These are phyloP conservation scores for Ia io DNA, from an alignment of 2,113 vertebrate genomes.

Conservation along the genomic window DNA sequence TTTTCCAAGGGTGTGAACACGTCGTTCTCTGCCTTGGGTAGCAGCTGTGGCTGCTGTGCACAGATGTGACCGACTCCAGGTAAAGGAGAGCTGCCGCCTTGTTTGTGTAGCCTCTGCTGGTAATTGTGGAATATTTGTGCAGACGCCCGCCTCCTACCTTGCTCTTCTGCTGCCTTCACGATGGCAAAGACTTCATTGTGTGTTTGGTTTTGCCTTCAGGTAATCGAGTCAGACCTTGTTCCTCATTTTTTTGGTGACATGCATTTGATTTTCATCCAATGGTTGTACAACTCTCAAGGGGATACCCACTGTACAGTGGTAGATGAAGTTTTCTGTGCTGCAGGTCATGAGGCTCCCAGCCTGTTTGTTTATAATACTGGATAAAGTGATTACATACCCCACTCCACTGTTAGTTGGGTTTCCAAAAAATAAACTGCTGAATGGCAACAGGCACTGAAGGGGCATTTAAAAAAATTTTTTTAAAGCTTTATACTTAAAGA, in stretches of 20 bases:
- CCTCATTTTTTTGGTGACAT: conserved; percentile 42
- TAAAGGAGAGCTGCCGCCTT: conserved; percentile 33
- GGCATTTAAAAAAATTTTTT: not conserved
- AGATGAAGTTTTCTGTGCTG: not conserved
- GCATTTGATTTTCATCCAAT: conserved; percentile 53
- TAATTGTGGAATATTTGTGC: not conserved
- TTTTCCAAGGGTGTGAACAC: conserved; percentile 40
- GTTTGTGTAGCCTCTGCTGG: conserved; percentile 61
- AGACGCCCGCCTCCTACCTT: not conserved
- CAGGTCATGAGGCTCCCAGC: not conserved
- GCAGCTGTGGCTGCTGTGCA: conserved; percentile 66
- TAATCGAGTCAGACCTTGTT: conserved; percentile 48
- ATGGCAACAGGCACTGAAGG: not conserved
- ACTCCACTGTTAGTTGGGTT: not conserved
- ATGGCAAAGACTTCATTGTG: not conserved
- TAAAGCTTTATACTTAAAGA: not conserved
- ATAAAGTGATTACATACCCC: not conserved
- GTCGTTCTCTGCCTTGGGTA: not conserved
- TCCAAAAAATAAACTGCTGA: conserved; percentile 28
- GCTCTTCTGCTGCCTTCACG: not conserved
- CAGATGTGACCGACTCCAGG: conserved; percentile 63
- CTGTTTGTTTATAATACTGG: conserved; percentile 7
- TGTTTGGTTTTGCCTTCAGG: conserved; percentile 30
- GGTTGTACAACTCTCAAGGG: not conserved
- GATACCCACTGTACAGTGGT: not conserved